Evolutionary conservation across 2,888 invertebrate species (phyloP).

Genomic region (Polietes domitor): DNA sequence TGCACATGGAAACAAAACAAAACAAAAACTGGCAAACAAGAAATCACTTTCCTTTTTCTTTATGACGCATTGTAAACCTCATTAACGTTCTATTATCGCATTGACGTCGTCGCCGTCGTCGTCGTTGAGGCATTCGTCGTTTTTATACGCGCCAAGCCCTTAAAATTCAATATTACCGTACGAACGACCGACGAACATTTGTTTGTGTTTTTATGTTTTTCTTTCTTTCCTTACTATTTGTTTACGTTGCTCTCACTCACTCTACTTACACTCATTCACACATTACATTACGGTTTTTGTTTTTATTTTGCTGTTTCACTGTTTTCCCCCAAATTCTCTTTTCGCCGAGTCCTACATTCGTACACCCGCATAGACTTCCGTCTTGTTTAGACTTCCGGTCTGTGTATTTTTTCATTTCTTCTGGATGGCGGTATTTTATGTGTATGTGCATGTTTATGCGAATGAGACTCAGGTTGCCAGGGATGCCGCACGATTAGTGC

Average conservation of each 20-base stretch:
- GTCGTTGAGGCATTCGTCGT: constrained; percentile 5
- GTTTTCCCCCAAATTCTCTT: constrained; percentile 45
- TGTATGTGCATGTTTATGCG: not conserved
- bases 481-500: not conserved
- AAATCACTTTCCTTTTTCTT: constrained; percentile 65
- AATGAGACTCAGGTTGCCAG: not conserved
- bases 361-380: constrained; percentile 71
- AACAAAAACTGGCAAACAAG: not conserved
- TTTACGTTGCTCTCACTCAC: constrained; percentile 40
- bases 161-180: constrained; percentile 19
- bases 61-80: constrained; percentile 55
- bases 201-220: constrained; percentile 32
- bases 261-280: constrained; percentile 37
- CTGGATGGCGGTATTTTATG: constrained; percentile 1
- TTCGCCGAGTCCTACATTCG: constrained; percentile 17
- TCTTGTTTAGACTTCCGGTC: constrained; percentile 76
- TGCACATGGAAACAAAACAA: not conserved
- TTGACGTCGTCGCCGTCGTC: constrained; percentile 45
- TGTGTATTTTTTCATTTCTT: constrained; percentile 62
- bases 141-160: constrained; percentile 54
- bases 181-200: no score
- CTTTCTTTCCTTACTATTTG: constrained; percentile 19
- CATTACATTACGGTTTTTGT: no score
- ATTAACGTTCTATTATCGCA: constrained; percentile 57
- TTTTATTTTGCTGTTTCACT: constrained; percentile 15